Conservation (phyloP, 2,797 vertebrate genomes). For the Neopelma chrysocephalum region DNA sequence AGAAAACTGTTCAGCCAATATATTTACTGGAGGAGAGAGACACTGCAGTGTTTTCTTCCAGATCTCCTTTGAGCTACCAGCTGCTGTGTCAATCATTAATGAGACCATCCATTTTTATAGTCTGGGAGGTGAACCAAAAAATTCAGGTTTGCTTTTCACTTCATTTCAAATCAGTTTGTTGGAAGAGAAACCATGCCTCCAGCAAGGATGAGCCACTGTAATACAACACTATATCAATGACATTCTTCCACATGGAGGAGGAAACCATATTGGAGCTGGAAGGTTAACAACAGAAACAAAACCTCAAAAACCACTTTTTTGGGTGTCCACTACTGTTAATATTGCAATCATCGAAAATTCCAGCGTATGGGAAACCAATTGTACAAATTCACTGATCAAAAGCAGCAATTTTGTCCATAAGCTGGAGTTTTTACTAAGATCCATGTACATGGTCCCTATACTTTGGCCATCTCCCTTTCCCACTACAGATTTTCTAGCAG, state of each 20-base stretch:
- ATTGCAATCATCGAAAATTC: background rate
- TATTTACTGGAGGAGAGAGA: background rate
- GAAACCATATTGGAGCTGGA: background rate
- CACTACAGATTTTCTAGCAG: background rate
- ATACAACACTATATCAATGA: constrained; percentile 23
- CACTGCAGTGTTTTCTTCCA: background rate
- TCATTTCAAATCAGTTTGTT: constrained; percentile 68
- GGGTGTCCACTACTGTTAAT: background rate
- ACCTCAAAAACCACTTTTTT: background rate
- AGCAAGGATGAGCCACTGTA: constrained; percentile 36
- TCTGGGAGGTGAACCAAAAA: constrained; percentile 69
- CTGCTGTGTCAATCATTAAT: constrained; percentile 72
- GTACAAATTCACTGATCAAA: background rate
- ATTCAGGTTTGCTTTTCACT: constrained; percentile 70
- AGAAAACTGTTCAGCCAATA: background rate
- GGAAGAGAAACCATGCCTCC: constrained; percentile 49
- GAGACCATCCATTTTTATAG: constrained; percentile 64
- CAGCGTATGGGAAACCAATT: background rate
- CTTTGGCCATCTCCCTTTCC: background rate
- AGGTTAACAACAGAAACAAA: constrained; percentile 32
- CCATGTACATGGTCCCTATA: background rate
- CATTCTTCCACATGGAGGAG: background rate
- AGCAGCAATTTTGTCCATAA: background rate
- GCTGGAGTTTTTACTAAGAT: background rate
- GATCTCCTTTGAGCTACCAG: constrained; percentile 28